These are phyloP conservation scores for Euura saliciscinereae DNA, from an alignment of 1,140 invertebrate genomes.

Conservation along the genomic window DNA sequence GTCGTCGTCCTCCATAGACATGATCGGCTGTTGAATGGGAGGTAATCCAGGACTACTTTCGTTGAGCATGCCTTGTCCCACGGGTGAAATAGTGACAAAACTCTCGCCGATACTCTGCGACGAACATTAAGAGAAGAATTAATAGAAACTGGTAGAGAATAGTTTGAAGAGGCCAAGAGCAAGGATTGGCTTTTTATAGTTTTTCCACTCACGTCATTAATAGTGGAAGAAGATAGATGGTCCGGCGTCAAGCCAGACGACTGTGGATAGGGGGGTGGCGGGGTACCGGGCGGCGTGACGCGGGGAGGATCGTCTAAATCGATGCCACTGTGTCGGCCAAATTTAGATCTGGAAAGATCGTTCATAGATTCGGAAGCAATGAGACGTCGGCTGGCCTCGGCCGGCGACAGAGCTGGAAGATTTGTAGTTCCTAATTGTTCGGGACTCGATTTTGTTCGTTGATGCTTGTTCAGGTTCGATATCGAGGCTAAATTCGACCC, in stretches of 20 bases:
- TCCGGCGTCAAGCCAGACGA: conserved; percentile 45
- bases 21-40: conserved; percentile 75
- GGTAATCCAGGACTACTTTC: conserved; percentile 47
- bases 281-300: conserved; percentile 81
- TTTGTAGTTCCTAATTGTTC: conserved; percentile 64
- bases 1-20: conserved; percentile 95
- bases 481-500: conserved; percentile 48
- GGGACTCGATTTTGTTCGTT: conserved; percentile 73
- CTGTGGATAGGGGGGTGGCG: conserved; percentile 80
- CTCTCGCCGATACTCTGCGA: conserved; percentile 42
- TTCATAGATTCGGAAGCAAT: conserved; percentile 69
- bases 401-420: conserved; percentile 47
- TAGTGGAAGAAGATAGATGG: conserved; percentile 43
- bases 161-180: too few relatives aligned
- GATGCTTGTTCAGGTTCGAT: conserved; percentile 62
- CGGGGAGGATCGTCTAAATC: conserved; percentile 46
- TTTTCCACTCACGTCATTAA: conserved; percentile 48
- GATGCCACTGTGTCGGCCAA: conserved; percentile 43
- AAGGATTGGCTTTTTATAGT: not conserved
- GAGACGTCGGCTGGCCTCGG: conserved; percentile 58
- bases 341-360: conserved; percentile 59
- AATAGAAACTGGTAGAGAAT: conserved; percentile 4
- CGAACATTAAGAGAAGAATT: conserved; percentile 20
- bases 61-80: conserved; percentile 33
- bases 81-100: conserved; percentile 41